Base-by-base conservation (phyloP, 1,140 invertebrate genomes). In the Nephila pilipes region DNA sequence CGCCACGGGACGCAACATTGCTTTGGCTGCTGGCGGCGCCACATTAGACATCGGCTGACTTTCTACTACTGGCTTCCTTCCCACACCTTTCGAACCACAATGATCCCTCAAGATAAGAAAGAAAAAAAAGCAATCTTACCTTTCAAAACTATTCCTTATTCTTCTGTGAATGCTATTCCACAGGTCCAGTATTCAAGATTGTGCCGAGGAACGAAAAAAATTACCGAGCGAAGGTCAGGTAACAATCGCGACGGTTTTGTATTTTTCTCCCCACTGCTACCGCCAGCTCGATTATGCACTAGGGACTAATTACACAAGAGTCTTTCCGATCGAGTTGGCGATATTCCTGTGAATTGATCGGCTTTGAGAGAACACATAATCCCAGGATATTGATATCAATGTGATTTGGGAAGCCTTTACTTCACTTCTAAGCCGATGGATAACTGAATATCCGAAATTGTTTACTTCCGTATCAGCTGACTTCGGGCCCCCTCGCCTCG, bases 391-490 rank as follows among this genome's bases (percentile, higher is more conserved):
- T 69, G 25, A 32, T 79, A 79, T 79, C 8, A 25, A 57, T 79
- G 16, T 4, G 55, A 36, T 60, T 58, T 38, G 32, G 55, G 46
- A 87, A 36, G 22, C n/a, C 22, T 55, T 60, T 55, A 36, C n/a
- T 90, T 80, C n/a, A 79, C 25, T 87, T 79, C 63, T 18, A 55
- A 60, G 29, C n/a, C 25, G 63, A 87, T 75, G 54, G 63, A 32
- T 46, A n/a, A 93, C 60, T 18, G 63, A 79, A 93, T 58, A 79
- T 87, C 80, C 85, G 75, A 85, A 85, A 93, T 88, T 93, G 88
- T 90, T 93, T 90, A 93, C 93, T 93, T 93, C 93, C 93, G 93
- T 93, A 90, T 93, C 93, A 93, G 93, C 87, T 93, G 93, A 93
- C 85, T 93, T 93, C 79, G 65, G 55, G 38, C 75, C 88, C 85